Evolutionary conservation across 2,888 invertebrate genomes (phyloP).

Genomic region (Tanypteryx hageni): DNA sequence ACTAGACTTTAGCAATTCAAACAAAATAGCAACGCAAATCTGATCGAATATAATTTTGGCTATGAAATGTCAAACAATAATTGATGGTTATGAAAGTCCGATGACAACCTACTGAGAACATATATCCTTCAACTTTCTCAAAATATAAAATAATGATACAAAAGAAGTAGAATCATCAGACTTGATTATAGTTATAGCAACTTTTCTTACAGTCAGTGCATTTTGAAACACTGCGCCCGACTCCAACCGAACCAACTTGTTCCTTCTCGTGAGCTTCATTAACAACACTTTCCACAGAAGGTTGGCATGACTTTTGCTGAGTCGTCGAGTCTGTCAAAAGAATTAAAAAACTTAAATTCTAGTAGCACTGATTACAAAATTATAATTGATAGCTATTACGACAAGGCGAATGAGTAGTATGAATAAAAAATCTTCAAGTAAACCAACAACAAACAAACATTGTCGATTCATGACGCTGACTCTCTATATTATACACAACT

Average conservation of each 20-base stretch:
- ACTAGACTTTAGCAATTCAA: too few species aligned
- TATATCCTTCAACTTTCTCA: background rate
- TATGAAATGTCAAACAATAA: too few species aligned
- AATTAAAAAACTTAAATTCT: background rate
- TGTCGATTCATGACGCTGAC: background rate
- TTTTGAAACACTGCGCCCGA: background rate
- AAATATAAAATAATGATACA: background rate
- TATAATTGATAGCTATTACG: too few species aligned
- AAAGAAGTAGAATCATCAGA: background rate
- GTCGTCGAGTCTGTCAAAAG: background rate
- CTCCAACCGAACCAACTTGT: background rate
- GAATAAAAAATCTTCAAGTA: too few species aligned
- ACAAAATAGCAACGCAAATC: too few species aligned
- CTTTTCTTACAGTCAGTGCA: constrained; percentile 27
- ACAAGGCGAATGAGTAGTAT: too few species aligned
- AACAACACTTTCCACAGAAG: constrained; percentile 11
- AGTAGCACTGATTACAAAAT: too few species aligned
- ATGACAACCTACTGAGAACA: background rate
- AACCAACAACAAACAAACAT: background rate
- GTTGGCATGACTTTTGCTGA: constrained; percentile 3
- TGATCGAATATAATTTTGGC: too few species aligned
- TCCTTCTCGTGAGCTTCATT: background rate
- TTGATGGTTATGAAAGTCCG: too few species aligned
- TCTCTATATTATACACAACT: background rate
- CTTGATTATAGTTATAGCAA: too few species aligned